A percentile compares a stretch with the other conserved stretches of the same genome.
Evolutionary conservation across 2,113 vertebrate species (phyloP).

Genomic region (Anser brachyrhynchus): DNA sequence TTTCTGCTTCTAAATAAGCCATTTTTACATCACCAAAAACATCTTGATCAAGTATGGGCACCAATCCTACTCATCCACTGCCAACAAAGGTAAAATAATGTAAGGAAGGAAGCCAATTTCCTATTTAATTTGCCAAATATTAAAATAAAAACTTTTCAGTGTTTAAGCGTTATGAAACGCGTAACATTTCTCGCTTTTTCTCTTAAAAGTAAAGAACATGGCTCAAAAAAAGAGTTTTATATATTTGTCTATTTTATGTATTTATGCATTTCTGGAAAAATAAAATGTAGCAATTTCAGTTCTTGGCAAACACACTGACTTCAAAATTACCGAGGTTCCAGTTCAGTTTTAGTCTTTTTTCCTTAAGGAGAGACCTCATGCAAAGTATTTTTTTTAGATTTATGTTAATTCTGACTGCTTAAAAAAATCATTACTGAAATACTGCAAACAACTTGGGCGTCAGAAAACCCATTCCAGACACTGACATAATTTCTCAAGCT

Average conservation of each 20-base stretch:
- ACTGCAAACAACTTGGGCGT: not conserved
- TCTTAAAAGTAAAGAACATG: not conserved
- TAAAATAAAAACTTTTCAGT: not conserved
- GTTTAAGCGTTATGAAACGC: not conserved
- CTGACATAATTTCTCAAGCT: not conserved
- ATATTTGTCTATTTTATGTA: not conserved
- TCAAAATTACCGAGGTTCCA: not conserved
- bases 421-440: not conserved
- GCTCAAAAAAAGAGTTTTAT: not conserved
- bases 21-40: not conserved
- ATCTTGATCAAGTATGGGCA: not conserved
- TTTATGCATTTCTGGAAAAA: not conserved
- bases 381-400: not conserved
- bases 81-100: not conserved
- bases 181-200: not conserved
- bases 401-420: not conserved
- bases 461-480: constrained; percentile 9
- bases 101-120: not conserved
- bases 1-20: not conserved
- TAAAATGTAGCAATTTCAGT: not conserved
- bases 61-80: not conserved
- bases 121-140: not conserved
- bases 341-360: not conserved
- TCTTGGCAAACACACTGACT: not conserved
- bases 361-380: not conserved